Percentiles rank a stretch among this genome's conserved stretches.
These are phyloP conservation scores for Chascanopsetta lugubris DNA, from an alignment of 2,113 vertebrate genomes.

Conservation along the genomic window DNA sequence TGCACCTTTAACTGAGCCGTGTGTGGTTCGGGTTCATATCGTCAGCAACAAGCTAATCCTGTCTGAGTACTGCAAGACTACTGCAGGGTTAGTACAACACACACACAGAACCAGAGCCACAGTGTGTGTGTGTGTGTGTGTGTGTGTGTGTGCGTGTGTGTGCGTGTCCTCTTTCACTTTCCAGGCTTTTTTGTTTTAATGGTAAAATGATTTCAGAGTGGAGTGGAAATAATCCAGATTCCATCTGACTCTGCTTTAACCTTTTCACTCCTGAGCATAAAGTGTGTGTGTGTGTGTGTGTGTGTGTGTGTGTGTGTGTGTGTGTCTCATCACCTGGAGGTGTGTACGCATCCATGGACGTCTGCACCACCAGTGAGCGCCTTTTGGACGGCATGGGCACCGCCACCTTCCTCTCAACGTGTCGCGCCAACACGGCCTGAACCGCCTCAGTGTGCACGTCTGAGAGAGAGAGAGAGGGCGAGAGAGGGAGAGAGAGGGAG, in stretches of 20 bases:
- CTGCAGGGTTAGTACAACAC: slow-evolving; percentile 20
- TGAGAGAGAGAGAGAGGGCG: slow-evolving; percentile 56
- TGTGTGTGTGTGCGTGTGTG: slow-evolving; percentile 3
- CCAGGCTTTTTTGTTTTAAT: not conserved
- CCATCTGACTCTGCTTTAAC: no score
- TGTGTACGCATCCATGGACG: slow-evolving; percentile 99
- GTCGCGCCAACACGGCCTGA: slow-evolving; percentile 95
- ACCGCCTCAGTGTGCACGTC: slow-evolving; percentile 99
- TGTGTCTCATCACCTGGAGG: slow-evolving; percentile 89
- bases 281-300: not conserved
- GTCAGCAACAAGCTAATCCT: slow-evolving; percentile 39
- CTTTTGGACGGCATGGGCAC: slow-evolving; percentile 99
- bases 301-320: slow-evolving; percentile 19
- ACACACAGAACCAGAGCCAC: slow-evolving; percentile 12
- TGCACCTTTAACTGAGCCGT: slow-evolving; percentile 8
- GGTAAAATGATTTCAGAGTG: not conserved
- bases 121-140: slow-evolving; percentile 2
- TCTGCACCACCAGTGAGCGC: slow-evolving; percentile 97
- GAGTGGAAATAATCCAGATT: not conserved
- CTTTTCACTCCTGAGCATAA: no score
- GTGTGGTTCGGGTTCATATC: slow-evolving; percentile 1
- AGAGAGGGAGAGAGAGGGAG: not conserved
- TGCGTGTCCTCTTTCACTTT: not conserved
- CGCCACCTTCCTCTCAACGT: slow-evolving; percentile 98
- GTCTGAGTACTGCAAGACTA: slow-evolving; percentile 28